These are phyloP conservation scores for Acanthococcus lagerstroemiae DNA, from an alignment of 2,888 invertebrate genomes.

Conservation along the genomic window DNA sequence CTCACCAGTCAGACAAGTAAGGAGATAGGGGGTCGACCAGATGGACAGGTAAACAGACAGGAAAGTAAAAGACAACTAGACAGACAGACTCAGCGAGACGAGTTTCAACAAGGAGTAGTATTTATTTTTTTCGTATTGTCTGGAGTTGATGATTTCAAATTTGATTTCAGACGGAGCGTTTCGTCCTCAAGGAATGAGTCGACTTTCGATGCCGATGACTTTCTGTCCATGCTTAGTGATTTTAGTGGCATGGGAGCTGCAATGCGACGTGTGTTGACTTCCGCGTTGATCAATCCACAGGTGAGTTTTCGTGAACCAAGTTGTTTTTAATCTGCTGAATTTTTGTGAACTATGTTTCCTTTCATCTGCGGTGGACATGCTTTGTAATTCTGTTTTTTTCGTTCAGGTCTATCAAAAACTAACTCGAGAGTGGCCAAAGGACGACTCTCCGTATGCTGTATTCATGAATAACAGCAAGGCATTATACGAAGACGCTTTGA, in stretches of 20 bases:
- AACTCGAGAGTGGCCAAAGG: constrained; percentile 13
- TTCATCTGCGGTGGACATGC: background rate
- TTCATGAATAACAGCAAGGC: constrained; percentile 38
- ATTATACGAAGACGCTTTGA: constrained; percentile 72
- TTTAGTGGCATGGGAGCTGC: constrained; percentile 94
- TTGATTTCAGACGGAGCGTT: background rate
- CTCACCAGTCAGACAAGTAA: too few species aligned
- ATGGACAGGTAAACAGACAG: too few species aligned
- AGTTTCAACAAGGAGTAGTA: too few species aligned
- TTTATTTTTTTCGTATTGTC: background rate
- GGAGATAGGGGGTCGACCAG: too few species aligned
- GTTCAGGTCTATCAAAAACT: constrained; percentile 8
- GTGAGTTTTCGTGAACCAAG: too few species aligned
- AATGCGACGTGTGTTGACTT: constrained; percentile 87
- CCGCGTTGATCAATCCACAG: constrained; percentile 70
- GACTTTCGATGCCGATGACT: constrained; percentile 66
- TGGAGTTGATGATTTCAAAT: background rate
- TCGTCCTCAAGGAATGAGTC: too few species aligned
- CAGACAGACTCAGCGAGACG: too few species aligned
- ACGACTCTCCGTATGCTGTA: background rate
- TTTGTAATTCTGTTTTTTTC: background rate
- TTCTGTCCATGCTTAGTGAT: constrained; percentile 82
- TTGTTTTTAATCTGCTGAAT: too few species aligned
- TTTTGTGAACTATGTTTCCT: too few species aligned
- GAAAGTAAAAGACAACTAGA: too few species aligned